Evolutionary conservation across 1,140 invertebrate genomes (phyloP).

Genomic region (Sycobia sp.): DNA sequence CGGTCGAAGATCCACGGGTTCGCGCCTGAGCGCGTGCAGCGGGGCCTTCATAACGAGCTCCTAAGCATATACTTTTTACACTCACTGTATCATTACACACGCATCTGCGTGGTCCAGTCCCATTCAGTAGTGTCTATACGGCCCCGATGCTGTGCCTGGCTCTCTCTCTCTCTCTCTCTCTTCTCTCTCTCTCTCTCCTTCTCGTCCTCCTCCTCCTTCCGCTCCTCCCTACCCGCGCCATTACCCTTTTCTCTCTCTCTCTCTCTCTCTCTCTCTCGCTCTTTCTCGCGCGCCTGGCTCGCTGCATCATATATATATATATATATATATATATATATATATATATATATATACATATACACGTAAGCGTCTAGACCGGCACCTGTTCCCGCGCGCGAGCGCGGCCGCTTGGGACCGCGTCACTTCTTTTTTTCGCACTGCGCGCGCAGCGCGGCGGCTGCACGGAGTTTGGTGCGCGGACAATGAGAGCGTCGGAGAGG

Average conservation of each 20-base stretch:
- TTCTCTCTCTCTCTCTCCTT: slow-evolving; percentile 26
- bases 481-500: too few relatives aligned
- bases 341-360: too few relatives aligned
- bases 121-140: neutral
- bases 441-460: neutral
- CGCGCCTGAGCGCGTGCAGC: too few relatives aligned
- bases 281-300: slow-evolving; percentile 18
- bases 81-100: neutral
- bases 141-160: neutral
- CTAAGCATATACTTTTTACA: slow-evolving; percentile 1
- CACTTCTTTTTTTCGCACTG: slow-evolving; percentile 35
- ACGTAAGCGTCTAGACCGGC: slow-evolving; percentile 55
- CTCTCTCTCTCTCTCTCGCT: slow-evolving; percentile 21
- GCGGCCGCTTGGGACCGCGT: slow-evolving; percentile 14
- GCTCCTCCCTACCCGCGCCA: too few relatives aligned
- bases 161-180: slow-evolving; percentile 19
- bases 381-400: slow-evolving; percentile 42
- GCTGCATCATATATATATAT: slow-evolving; percentile 40
- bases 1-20: too few relatives aligned
- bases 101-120: slow-evolving; percentile 5
- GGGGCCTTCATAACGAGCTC: too few relatives aligned
- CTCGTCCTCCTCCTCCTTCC: neutral
- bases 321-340: too few relatives aligned
- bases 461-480: too few relatives aligned
- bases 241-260: neutral